Evolutionary conservation across 2,113 vertebrate species (phyloP).

Genomic region (Microcebus griseorufus): DNA sequence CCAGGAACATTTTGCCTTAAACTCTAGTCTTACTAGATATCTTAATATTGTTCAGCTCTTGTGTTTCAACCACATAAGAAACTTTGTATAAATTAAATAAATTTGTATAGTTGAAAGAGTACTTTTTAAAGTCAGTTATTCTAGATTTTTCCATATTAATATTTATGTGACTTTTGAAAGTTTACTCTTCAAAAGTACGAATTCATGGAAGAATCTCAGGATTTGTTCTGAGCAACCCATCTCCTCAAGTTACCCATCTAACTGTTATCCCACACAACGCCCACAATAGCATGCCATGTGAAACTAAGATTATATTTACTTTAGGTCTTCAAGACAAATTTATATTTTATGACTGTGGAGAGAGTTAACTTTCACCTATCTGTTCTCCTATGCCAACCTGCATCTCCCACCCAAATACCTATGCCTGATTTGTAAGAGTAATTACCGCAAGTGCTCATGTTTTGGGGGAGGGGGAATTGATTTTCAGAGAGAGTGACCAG

Average conservation of each 20-base stretch:
- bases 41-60: neutral
- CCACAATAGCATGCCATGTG: neutral
- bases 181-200: neutral
- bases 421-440: neutral
- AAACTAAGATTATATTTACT: neutral
- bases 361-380: neutral
- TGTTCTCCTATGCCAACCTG: neutral
- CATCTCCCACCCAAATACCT: neutral
- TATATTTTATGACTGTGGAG: neutral
- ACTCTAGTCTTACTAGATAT: neutral
- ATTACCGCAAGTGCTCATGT: neutral
- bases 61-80: neutral
- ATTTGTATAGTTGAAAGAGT: neutral
- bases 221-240: neutral
- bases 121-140: neutral
- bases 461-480: neutral
- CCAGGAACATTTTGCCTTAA: neutral
- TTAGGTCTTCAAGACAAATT: neutral
- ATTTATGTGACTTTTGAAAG: neutral
- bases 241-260: neutral
- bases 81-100: neutral
- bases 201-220: neutral
- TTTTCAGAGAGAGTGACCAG: neutral
- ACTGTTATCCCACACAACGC: no score
- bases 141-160: slow-evolving; percentile 6